Evolutionary conservation across 2,113 vertebrate genomes (phyloP), one percentile per base, ranked within the genome.

Genomic region (Falcunculus frontatus): DNA sequence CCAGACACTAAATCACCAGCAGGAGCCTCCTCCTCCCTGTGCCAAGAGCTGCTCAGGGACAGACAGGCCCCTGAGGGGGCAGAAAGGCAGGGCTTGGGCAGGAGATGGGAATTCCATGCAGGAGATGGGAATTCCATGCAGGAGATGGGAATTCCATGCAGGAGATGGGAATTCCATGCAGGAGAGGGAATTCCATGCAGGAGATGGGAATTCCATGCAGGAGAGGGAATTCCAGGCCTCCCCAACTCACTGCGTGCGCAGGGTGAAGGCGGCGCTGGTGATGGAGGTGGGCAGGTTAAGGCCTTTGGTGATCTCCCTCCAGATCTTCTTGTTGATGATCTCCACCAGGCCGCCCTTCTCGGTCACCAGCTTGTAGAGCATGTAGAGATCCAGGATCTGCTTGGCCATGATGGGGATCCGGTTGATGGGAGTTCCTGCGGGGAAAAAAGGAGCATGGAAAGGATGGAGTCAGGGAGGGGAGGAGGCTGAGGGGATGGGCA

Each of bases 361-460:
- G 0, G 99, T 99, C 96, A 99, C 99, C 67, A 99, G 98, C 86
- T 99, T 99, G 82, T 99, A 99, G 5, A 99, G 99, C 98, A 98
- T 98, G 94, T 99, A 99, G 55, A 99, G 98, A 93, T 99, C 99
- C 90, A 99, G 97, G 89, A 99, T 98, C 97, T 99, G 99, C 97
- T 99, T 99, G 42, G 99, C 99, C 99, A 99, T 99, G 95, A 99
- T 99, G 92, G 99, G 99, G 82, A 99, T 99, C 47, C 99, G 98
- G 92, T 99, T 99, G 93, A 99, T 99, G 41, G 99, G 99, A 35
- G 99, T 99, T 68, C 99, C 99, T 99, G 96, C 9, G 52, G 65
- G 64, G 55, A 20, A 50, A 47, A 93, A 47, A 23, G 41, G 23
- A 63, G 16, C 16, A 13, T 0, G 18, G 49, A 14, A 3, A 39